A percentile compares a stretch with the other conserved stretches of the same genome.
phyloP scores from a whole-genome alignment of 2,113 vertebrate genomes.

The Bettongia penicillata region DNA sequence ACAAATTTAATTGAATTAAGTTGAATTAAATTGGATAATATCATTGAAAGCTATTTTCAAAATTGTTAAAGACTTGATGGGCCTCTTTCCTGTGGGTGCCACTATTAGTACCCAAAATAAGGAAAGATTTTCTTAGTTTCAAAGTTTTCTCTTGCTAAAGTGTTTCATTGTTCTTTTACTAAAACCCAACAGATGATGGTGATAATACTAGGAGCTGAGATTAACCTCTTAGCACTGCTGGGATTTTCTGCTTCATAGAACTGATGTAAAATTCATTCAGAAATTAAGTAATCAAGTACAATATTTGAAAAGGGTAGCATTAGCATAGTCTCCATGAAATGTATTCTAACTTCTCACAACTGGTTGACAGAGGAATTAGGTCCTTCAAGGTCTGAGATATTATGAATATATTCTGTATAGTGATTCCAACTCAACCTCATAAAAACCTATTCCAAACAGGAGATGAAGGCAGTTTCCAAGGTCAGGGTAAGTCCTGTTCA shows the following conservation, averaged over 20 bases:
- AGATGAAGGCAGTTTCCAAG: background rate
- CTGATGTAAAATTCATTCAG: background rate
- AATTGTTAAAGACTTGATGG: background rate
- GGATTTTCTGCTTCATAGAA: conserved; percentile 3
- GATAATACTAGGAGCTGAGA: background rate
- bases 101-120: background rate
- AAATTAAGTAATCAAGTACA: background rate
- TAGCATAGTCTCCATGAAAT: background rate
- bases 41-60: background rate
- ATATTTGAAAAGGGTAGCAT: background rate
- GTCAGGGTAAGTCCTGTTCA: background rate
- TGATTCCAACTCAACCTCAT: background rate
- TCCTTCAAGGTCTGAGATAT: background rate
- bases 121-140: background rate
- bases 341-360: background rate
- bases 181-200: background rate
- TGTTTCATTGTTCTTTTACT: background rate
- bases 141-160: background rate
- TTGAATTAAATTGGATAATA: background rate
- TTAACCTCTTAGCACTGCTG: background rate
- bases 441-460: background rate
- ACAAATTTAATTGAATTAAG: background rate
- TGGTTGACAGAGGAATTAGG: background rate
- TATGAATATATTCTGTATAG: background rate
- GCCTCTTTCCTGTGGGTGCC: background rate